Evolutionary conservation across 2,888 invertebrate species (phyloP).

Genomic region (Gnatocerus cornutus): DNA sequence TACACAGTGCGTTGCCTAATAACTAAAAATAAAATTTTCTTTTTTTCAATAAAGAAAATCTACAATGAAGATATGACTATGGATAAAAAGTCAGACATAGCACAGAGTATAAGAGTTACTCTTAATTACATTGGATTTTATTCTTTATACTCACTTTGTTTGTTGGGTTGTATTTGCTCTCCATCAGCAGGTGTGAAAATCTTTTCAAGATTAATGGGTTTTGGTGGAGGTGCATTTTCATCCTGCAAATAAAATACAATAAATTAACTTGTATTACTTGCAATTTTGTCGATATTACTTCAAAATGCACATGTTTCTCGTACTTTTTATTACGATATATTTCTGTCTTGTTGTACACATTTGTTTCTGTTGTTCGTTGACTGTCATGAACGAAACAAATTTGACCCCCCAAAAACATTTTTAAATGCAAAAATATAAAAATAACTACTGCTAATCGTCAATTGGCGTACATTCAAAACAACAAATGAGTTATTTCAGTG

Average conservation of each 20-base stretch:
- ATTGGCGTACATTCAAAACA: slow-evolving; percentile 52
- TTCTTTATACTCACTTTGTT: slow-evolving; percentile 66
- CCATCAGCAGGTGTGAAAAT: slow-evolving; percentile 89
- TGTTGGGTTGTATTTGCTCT: slow-evolving; percentile 85
- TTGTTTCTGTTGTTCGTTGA: slow-evolving; percentile 50
- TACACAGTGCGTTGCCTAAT: neutral
- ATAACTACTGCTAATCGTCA: slow-evolving; percentile 34
- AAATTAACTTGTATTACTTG: neutral
- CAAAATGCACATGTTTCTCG: slow-evolving; percentile 68
- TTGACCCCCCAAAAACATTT: slow-evolving; percentile 68
- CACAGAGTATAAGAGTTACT: too few species aligned
- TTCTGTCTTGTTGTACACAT: slow-evolving; percentile 48
- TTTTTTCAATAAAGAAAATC: neutral
- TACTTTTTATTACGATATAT: slow-evolving; percentile 54
- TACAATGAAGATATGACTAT: too few species aligned
- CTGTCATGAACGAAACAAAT: slow-evolving; percentile 61
- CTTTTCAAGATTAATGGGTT: slow-evolving; percentile 87
- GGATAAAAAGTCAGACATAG: too few species aligned
- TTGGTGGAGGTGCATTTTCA: slow-evolving; percentile 76
- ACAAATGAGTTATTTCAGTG: slow-evolving; percentile 32
- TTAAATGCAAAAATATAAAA: slow-evolving; percentile 50
- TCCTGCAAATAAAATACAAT: slow-evolving; percentile 71
- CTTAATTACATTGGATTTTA: too few species aligned
- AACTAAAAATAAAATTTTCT: neutral
- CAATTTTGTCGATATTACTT: slow-evolving; percentile 59